Percentiles rank a stretch among this genome's conserved stretches.
Evolutionary conservation across 2,113 vertebrate genomes (phyloP).

Genomic region (Myrmecophaga tridactyla): DNA sequence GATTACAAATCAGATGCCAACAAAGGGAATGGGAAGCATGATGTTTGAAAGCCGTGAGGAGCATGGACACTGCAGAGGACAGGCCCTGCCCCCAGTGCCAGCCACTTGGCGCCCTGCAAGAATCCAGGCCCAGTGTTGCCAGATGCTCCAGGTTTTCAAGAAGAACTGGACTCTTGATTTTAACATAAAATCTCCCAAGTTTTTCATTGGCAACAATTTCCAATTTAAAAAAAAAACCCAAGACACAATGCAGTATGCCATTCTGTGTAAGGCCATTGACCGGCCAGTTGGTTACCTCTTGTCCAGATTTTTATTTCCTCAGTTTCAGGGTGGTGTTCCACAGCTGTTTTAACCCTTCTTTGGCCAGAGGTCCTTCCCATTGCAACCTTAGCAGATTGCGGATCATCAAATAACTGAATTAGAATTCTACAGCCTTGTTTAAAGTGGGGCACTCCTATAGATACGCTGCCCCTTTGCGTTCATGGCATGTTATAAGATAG

Average conservation of each 20-base stretch:
- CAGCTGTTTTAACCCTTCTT: neutral
- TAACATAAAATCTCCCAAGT: neutral
- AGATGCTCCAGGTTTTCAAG: neutral
- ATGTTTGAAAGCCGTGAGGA: neutral
- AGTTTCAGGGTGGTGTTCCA: neutral
- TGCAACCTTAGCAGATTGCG: neutral
- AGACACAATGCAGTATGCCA: neutral
- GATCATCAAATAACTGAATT: neutral
- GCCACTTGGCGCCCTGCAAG: neutral
- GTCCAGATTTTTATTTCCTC: neutral
- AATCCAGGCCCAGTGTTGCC: neutral
- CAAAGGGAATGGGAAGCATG: neutral
- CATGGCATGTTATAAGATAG: neutral
- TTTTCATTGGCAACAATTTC: constrained; percentile 10
- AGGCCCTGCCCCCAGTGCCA: neutral
- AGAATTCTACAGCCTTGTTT: neutral
- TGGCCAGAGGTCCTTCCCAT: neutral
- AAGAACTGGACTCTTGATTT: neutral
- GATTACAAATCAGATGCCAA: neutral
- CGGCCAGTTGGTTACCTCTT: neutral
- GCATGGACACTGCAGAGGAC: neutral
- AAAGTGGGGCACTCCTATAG: neutral
- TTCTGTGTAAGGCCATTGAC: neutral
- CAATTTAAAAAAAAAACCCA: neutral
- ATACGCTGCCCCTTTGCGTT: neutral